Conservation (phyloP, 1,140 invertebrate genomes). For the Cydia pomonella region DNA sequence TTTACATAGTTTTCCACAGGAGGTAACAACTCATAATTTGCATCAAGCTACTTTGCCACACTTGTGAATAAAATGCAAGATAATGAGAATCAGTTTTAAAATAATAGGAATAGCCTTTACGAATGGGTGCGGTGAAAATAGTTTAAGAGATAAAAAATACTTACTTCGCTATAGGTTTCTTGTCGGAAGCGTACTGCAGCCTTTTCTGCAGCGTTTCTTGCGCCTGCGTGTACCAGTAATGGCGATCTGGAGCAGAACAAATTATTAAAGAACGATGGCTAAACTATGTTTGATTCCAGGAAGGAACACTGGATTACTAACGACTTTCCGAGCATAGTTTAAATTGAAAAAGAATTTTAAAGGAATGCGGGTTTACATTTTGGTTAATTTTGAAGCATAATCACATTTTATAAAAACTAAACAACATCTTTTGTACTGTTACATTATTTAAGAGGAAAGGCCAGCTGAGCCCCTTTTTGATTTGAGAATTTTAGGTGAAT, state of each 20-base stretch:
- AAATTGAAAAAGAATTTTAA: background rate
- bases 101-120: too few relatives aligned
- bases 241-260: conserved; percentile 61
- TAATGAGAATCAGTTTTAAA: too few relatives aligned
- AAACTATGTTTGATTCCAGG: conserved; percentile 1
- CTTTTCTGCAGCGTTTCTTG: conserved; percentile 84
- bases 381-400: background rate
- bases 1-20: too few relatives aligned
- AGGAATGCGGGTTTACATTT: background rate
- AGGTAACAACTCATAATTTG: too few relatives aligned
- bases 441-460: too few relatives aligned
- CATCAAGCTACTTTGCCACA: too few relatives aligned
- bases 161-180: conserved; percentile 82
- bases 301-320: conserved; percentile 15
- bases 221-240: conserved; percentile 82
- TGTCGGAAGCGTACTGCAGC: conserved; percentile 81
- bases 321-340: background rate
- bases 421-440: too few relatives aligned
- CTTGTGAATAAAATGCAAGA: too few relatives aligned
- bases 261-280: conserved; percentile 27
- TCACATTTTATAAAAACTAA: too few relatives aligned
- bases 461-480: too few relatives aligned
- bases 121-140: background rate
- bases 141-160: conserved; percentile 45
- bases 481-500: too few relatives aligned